Conservation (phyloP, 2,797 vertebrate species). For the Pygocentrus nattereri region DNA sequence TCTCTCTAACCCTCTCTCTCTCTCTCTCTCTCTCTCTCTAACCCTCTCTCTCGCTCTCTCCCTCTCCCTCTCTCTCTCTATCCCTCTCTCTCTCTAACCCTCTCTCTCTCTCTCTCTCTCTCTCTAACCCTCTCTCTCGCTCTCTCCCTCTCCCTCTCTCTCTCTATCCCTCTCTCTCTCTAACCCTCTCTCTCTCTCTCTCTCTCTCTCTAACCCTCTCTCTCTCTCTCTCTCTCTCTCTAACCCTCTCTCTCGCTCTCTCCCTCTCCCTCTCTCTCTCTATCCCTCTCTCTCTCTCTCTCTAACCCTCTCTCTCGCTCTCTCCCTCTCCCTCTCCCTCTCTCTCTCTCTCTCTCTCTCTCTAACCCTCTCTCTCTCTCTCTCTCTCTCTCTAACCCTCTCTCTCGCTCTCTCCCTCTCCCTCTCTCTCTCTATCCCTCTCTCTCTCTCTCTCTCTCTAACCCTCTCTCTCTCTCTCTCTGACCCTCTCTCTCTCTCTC, state of each 20-base stretch:
- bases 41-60: not conserved
- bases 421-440: not conserved
- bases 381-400: no score
- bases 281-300: not conserved
- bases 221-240: not conserved
- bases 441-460: no score
- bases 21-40: not conserved
- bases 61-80: not conserved
- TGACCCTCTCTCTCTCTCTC: not conserved
- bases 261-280: not conserved
- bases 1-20: not conserved
- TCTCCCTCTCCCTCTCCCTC: no score
- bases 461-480: not conserved
- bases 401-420: not conserved
- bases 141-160: not conserved
- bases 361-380: not conserved
- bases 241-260: not conserved
- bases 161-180: not conserved
- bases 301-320: not conserved
- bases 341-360: not conserved
- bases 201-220: not conserved
- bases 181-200: not conserved
- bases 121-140: no score
- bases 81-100: not conserved
- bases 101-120: not conserved